phyloP scores from a whole-genome alignment of 2,113 vertebrate genomes.

The Cyanoramphus novaezelandiae region DNA sequence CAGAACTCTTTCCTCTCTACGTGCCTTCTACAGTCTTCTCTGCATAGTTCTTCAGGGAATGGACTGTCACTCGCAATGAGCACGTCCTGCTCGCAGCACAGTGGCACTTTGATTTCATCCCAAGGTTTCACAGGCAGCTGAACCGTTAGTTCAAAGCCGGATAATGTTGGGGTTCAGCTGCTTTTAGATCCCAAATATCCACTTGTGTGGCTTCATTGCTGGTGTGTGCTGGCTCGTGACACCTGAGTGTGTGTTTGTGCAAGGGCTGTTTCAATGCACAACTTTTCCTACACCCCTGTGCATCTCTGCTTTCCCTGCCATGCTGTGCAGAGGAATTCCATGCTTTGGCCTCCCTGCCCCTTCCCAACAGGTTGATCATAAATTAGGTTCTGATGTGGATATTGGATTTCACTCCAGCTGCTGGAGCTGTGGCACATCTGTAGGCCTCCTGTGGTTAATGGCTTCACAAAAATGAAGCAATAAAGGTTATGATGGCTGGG shows the following conservation, averaged over 20 bases:
- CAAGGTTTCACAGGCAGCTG: neutral
- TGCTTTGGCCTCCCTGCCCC: neutral
- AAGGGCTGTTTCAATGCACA: rapidly evolving
- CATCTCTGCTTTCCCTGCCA: neutral
- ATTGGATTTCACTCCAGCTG: constrained; percentile 66
- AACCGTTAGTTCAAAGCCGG: neutral
- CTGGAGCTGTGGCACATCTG: constrained; percentile 70
- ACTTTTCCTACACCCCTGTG: neutral
- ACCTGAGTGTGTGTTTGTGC: neutral
- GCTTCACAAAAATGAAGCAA: constrained; percentile 63
- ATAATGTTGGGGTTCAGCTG: neutral
- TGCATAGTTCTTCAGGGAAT: neutral
- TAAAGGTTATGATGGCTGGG: constrained; percentile 70
- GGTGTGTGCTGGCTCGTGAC: rapidly evolving
- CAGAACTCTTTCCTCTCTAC: neutral
- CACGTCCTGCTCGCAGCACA: rapidly evolving
- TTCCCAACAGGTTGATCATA: constrained; percentile 51
- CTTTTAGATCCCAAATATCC: neutral
- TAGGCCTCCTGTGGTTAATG: constrained; percentile 65
- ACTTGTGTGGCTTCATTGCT: neutral
- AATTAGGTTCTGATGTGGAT: constrained; percentile 62
- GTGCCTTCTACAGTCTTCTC: neutral
- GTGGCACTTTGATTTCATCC: neutral
- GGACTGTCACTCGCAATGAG: neutral
- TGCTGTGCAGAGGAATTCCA: neutral